Base-by-base conservation (phyloP, 2,888 invertebrate species). In the Leucophenga montana region DNA sequence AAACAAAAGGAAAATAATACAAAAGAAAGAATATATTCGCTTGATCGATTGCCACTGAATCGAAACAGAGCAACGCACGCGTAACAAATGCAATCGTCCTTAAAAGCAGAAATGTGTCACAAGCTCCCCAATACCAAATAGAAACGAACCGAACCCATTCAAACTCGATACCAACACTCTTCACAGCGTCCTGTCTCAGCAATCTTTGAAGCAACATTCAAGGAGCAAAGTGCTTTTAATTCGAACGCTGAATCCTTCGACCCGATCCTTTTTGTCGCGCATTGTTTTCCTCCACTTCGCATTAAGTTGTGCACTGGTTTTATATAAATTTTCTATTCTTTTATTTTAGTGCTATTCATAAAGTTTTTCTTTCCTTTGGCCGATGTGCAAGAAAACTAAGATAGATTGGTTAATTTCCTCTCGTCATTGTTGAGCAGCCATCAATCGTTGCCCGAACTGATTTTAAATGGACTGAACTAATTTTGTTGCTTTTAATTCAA, bases 401-500 rank as follows among this genome's bases (percentile, higher is more conserved):
- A 87, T 86, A 86, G 88, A 88, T 88, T 86, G 86, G 85, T 85
- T 87, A 86, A 88, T 87, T 88, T 88, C 86, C 87, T 83, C 83
- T 81, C 77, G 84, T 86, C 83, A 85, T 86, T 87, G 85, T 85
- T 86, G 83, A 82, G 83, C 77, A 83, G 83, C 85, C 87, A 87
- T 88, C 87, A 87, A 88, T 88, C 88, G 86, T 87, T 85, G 86
- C 82, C 79, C 80, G 78, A 80, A 78, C 78, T 83, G 85, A 85
- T 86, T 39, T 8, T 39, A 39, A 88, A 87, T 88, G 87, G 85
- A 87, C 87, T 85, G 80, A 84, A 85, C 85, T 85, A 86, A 87
- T 85, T 73, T 71, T 56, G 14, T 57, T 72, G 70, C 73, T 76
- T 74, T 66, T 75, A 77, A 68, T 68, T 44, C 27, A 27, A 56